phyloP scores from a whole-genome alignment of 2,113 vertebrate species.

The Ptilonorhynchus violaceus region DNA sequence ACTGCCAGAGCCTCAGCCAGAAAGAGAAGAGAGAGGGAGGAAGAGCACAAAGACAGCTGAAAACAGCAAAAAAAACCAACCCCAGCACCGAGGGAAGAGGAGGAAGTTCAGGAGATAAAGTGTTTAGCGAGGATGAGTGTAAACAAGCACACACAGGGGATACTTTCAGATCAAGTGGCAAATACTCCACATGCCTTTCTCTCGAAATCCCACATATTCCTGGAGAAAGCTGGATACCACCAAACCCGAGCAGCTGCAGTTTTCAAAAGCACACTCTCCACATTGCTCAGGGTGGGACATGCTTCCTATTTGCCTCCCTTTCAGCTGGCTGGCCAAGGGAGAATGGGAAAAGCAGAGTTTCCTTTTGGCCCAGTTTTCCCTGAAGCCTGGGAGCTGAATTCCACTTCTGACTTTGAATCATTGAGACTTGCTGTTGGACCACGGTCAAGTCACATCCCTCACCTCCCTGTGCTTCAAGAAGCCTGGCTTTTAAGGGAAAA shows the following conservation, averaged over 20 bases:
- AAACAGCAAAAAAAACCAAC: background rate
- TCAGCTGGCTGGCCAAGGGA: background rate
- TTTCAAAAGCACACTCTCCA: background rate
- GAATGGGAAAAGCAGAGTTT: constrained; percentile 60
- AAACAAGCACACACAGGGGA: background rate
- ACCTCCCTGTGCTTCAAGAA: constrained; percentile 33
- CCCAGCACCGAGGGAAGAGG: background rate
- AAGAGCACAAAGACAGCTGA: background rate
- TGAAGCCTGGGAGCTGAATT: constrained; percentile 58
- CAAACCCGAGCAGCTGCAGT: constrained; percentile 15
- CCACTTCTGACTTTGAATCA: constrained; percentile 46
- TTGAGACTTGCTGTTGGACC: constrained; percentile 45
- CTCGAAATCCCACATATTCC: background rate
- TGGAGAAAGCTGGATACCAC: background rate
- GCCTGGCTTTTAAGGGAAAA: constrained; percentile 30
- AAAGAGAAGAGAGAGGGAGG: background rate
- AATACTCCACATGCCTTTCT: constrained; percentile 19
- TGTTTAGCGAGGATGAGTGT: background rate
- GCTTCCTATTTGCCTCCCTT: constrained; percentile 57
- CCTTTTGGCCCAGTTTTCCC: constrained; percentile 45
- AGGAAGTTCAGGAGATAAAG: background rate
- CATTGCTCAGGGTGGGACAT: constrained; percentile 21
- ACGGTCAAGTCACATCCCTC: constrained; percentile 54
- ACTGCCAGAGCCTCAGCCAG: background rate
- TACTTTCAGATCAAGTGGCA: background rate